Conservation (phyloP, 2,888 invertebrate species). For the Acronicta alni region DNA sequence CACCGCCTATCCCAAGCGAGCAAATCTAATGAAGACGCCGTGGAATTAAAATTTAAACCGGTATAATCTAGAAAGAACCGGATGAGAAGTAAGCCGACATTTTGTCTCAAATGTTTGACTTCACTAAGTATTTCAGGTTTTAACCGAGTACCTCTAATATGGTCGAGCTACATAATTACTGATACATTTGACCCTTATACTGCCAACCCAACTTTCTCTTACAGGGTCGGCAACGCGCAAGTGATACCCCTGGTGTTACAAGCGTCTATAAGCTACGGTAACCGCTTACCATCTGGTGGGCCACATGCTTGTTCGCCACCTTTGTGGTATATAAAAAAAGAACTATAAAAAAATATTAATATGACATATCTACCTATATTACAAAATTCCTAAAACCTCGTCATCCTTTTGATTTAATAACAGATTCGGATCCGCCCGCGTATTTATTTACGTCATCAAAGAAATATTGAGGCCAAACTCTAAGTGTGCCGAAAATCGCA, state of each 20-base stretch:
- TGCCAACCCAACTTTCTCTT: too few species aligned
- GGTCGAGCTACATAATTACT: too few species aligned
- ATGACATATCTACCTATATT: too few species aligned
- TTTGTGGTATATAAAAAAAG: conserved; percentile 11
- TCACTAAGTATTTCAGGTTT: too few species aligned
- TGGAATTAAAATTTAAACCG: conserved; percentile 13
- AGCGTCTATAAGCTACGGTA: too few species aligned
- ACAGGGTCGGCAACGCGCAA: too few species aligned
- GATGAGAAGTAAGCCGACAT: not conserved
- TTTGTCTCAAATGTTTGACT: not conserved
- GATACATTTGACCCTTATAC: too few species aligned
- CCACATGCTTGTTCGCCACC: not conserved
- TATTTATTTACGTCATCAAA: conserved; percentile 9
- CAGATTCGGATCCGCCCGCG: not conserved
- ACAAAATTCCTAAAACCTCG: not conserved
- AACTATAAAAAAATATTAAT: not conserved
- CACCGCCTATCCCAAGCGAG: not conserved
- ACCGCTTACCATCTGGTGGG: too few species aligned
- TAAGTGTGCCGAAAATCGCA: conserved; percentile 9
- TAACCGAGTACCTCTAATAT: too few species aligned
- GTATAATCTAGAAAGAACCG: conserved; percentile 7
- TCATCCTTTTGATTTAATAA: not conserved
- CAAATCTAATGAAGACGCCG: conserved; percentile 11
- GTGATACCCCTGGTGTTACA: too few species aligned
- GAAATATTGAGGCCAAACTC: conserved; percentile 8